phyloP scores from a whole-genome alignment of 2,888 invertebrate species.

The Philonicus albiceps region DNA sequence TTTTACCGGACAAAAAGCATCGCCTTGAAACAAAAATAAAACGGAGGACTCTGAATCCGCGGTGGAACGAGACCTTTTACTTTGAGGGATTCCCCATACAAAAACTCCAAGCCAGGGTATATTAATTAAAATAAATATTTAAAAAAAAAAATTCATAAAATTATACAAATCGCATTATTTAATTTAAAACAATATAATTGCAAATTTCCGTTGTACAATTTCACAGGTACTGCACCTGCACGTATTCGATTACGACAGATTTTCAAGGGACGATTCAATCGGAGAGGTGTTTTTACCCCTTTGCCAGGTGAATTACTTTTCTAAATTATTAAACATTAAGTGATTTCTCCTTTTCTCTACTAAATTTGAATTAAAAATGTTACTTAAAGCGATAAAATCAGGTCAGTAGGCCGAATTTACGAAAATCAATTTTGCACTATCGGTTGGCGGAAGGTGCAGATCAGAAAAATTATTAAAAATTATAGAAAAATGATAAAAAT shows the following conservation, averaged over 20 bases:
- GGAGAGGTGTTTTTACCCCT: conserved; percentile 91
- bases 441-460: too few species aligned
- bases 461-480: too few species aligned
- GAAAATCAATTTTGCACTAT: too few species aligned
- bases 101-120: conserved; percentile 86
- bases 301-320: conserved; percentile 75
- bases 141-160: background rate
- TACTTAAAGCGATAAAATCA: too few species aligned
- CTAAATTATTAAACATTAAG: too few species aligned
- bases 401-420: too few species aligned
- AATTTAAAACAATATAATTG: background rate
- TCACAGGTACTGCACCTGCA: conserved; percentile 82
- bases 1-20: conserved; percentile 91
- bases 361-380: too few species aligned
- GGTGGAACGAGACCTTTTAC: conserved; percentile 95
- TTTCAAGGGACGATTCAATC: conserved; percentile 92
- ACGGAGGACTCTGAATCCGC: conserved; percentile 85
- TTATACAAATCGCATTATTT: too few species aligned
- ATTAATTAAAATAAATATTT: background rate
- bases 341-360: too few species aligned
- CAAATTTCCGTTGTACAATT: background rate
- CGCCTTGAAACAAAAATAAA: conserved; percentile 93
- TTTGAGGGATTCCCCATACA: conserved; percentile 95
- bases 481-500: too few species aligned
- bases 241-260: conserved; percentile 93